Base-by-base conservation (phyloP, 2,888 invertebrate genomes). In the Lepetodrilus schrolli region DNA sequence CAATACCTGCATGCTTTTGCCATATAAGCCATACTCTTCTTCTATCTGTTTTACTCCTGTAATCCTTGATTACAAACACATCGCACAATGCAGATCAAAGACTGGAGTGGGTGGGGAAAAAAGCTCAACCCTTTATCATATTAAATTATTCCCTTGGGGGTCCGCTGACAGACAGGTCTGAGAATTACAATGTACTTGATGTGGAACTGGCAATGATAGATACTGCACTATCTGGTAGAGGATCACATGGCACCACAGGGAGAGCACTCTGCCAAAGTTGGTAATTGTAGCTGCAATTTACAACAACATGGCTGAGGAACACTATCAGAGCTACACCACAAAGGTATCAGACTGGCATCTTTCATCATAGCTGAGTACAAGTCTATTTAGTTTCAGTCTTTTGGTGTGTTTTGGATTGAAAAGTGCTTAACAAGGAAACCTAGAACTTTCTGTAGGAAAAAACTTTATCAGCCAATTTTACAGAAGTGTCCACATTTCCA, bases 81-180 rank as follows among this genome's bases (percentile, higher is more conserved):
- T 58, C 58, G 34, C 30, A 58, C 58, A 58, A 58, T 58, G 58
- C 26, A 58, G 58, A 58, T 58, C 58, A 58, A 58, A 58, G 34
- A 34, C 26, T 58, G 58, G 17, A 58, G 30, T 30, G 26, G 34
- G 58, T 58, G 26, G 58, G 58, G 58, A n/a, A n/a, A n/a, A n/a
- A n/a, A n/a, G n/a, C n/a, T n/a, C n/a, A n/a, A n/a, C n/a, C n/a
- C n/a, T n/a, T n/a, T n/a, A n/a, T n/a, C n/a, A n/a, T n/a, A n/a
- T n/a, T 58, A 58, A 58, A 58, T 58, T 26, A 30, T 34, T 58
- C 58, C 58, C 58, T 17, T 8, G 58, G 34, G 58, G 34, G 26
- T 34, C 34, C 30, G 17, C 58, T 58, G 58, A 58, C 58, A 58
- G 58, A 58, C 34, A 58, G 26, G 58, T 30, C 34, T 13, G 58